Evolutionary conservation across 2,888 invertebrate genomes (phyloP).

Genomic region (Harpagoxenus sublaevis): DNA sequence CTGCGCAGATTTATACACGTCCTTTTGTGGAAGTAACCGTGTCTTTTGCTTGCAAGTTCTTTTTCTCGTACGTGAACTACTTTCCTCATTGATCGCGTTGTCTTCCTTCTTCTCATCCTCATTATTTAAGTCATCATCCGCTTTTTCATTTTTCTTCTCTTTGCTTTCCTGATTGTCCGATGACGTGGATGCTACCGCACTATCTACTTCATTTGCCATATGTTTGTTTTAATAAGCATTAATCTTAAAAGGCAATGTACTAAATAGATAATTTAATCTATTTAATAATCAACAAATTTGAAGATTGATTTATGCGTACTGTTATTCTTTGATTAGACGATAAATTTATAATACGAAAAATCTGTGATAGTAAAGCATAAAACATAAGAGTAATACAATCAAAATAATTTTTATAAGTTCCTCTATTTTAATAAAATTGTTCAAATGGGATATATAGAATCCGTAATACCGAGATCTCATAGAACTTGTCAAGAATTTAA

Average conservation of each 20-base stretch:
- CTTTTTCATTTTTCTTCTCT: constrained; percentile 30
- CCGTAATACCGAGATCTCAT: neutral
- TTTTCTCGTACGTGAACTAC: constrained; percentile 49
- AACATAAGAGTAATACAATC: neutral
- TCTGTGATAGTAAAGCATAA: neutral
- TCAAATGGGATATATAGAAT: neutral
- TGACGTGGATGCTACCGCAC: constrained; percentile 12
- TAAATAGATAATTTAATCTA: neutral
- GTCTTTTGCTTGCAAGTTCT: constrained; percentile 78
- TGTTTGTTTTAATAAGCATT: neutral
- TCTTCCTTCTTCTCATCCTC: constrained; percentile 49
- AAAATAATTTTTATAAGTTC: neutral
- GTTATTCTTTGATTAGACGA: neutral
- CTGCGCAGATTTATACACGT: constrained; percentile 80
- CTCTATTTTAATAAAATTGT: neutral
- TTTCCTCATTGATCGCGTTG: constrained; percentile 61
- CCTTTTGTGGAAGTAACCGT: constrained; percentile 79
- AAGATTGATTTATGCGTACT: neutral
- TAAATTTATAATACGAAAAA: neutral
- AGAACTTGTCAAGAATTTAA: neutral
- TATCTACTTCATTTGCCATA: neutral
- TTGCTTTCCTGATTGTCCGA: neutral
- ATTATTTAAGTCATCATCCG: constrained; percentile 26
- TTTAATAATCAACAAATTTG: neutral
- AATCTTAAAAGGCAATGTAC: constrained; percentile 1